phyloP scores from a whole-genome alignment of 2,113 vertebrate genomes.

The Hydrolagus affinis region DNA sequence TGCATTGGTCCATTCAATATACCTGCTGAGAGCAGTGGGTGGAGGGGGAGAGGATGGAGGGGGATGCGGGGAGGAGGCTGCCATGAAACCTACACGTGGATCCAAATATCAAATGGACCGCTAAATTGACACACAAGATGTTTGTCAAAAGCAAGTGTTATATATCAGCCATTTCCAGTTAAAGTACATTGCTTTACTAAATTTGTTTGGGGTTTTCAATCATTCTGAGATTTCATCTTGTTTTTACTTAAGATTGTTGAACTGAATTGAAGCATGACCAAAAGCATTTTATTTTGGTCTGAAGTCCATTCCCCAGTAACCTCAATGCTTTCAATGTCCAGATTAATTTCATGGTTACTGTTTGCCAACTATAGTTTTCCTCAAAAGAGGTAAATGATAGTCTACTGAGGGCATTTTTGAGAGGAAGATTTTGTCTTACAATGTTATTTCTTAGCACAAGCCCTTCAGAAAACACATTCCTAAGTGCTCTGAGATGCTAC shows the following conservation, averaged over 20 bases:
- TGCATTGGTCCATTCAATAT: too few relatives aligned
- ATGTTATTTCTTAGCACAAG: background rate
- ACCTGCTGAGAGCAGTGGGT: too few relatives aligned
- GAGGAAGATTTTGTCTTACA: background rate
- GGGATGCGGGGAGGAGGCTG: too few relatives aligned
- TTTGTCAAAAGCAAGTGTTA: too few relatives aligned
- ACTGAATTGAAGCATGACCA: too few relatives aligned
- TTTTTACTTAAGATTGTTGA: background rate
- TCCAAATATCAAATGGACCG: too few relatives aligned
- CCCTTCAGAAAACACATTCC: background rate
- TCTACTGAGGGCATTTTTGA: background rate
- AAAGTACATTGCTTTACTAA: too few relatives aligned
- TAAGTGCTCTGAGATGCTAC: too few relatives aligned
- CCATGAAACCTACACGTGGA: too few relatives aligned
- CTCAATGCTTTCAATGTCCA: background rate
- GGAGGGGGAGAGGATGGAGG: too few relatives aligned
- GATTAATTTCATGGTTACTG: background rate
- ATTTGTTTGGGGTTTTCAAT: background rate
- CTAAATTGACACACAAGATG: too few relatives aligned
- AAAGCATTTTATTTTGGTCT: background rate
- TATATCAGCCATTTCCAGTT: too few relatives aligned
- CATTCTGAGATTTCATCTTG: background rate
- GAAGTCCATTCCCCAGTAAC: background rate
- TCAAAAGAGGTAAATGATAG: background rate
- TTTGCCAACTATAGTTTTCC: background rate